phyloP scores from a whole-genome alignment of 2,113 vertebrate species.

The Bufo bufo region DNA sequence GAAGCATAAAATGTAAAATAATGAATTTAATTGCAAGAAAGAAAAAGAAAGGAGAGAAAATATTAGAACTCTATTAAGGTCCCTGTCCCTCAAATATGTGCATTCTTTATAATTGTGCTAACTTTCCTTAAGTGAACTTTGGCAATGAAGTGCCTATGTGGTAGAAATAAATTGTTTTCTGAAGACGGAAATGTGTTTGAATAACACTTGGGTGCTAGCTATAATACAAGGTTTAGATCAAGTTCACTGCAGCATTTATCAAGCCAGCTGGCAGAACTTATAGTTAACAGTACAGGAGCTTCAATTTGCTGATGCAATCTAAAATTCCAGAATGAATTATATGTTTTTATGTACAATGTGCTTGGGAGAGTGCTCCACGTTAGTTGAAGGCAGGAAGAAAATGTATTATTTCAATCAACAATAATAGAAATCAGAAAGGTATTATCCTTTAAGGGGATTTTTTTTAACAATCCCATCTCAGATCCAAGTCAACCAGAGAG shows the following conservation, averaged over 20 bases:
- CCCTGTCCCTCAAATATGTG: background rate
- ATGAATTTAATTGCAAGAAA: background rate
- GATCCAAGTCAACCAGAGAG: background rate
- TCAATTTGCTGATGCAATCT: slow-evolving; percentile 8
- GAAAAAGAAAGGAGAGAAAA: background rate
- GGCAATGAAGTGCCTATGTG: slow-evolving; percentile 14
- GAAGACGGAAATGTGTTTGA: slow-evolving; percentile 8
- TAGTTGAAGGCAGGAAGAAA: background rate
- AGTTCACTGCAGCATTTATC: slow-evolving; percentile 14
- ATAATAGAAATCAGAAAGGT: background rate
- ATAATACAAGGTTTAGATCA: slow-evolving; percentile 25
- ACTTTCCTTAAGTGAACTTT: background rate
- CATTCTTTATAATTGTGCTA: background rate
- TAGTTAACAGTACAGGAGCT: background rate
- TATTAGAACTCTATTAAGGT: background rate
- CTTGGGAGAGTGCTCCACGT: background rate
- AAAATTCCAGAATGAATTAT: slow-evolving; percentile 6
- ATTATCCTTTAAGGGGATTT: background rate
- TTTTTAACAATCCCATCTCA: background rate
- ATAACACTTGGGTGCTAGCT: slow-evolving; percentile 14
- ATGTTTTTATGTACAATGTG: background rate
- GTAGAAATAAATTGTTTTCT: slow-evolving; percentile 36
- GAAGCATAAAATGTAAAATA: background rate
- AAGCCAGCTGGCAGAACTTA: background rate
- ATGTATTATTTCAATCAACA: background rate